A percentile compares a stretch with the other conserved stretches of the same genome.
Conservation (phyloP, 2,113 vertebrate genomes). For the Triplophysa siluroides region DNA sequence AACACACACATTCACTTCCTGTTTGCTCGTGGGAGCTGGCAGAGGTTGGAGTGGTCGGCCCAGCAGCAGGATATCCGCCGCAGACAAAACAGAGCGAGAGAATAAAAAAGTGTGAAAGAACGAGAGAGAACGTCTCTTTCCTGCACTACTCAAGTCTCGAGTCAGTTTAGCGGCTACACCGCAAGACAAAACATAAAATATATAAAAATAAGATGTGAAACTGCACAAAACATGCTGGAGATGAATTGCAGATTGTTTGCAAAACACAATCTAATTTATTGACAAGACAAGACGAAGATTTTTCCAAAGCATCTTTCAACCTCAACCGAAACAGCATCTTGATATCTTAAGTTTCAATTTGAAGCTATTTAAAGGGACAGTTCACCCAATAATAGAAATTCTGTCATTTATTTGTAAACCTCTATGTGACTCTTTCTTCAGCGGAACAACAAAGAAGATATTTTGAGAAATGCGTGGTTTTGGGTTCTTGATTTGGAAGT, state of each 20-base stretch:
- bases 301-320: neutral
- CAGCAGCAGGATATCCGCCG: constrained; percentile 51
- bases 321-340: no score
- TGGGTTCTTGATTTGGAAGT: no score
- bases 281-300: neutral
- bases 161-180: neutral
- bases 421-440: no score
- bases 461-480: no score
- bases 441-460: no score
- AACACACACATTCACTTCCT: constrained; percentile 46
- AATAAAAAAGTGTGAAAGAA: neutral
- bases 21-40: constrained; percentile 42
- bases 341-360: no score
- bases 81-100: constrained; percentile 31
- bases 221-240: neutral
- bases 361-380: no score
- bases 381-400: no score
- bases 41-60: neutral
- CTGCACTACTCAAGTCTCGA: neutral
- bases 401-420: no score
- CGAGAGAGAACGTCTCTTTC: neutral
- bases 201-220: neutral
- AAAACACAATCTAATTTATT: no score
- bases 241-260: no score
- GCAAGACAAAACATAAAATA: neutral